Evolutionary conservation across 1,140 invertebrate genomes (phyloP), one percentile per base, ranked within the genome.

Genomic region (Pseudomyrmex cubaensis): DNA sequence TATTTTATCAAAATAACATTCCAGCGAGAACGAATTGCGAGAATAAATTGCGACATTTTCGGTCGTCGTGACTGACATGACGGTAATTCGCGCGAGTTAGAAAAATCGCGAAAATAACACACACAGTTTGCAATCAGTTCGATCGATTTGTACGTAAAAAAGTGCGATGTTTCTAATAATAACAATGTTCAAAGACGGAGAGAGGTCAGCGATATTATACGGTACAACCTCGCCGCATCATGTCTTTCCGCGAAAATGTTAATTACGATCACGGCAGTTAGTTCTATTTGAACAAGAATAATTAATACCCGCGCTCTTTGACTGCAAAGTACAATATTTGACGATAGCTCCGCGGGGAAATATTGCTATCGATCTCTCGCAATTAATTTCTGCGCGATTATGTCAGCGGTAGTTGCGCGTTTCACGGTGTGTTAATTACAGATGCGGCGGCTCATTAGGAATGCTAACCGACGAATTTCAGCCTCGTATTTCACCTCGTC

Each of bases 331-430:
- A 72, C 22, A 59, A 80, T 80, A 67, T 80, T 80, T 72, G 66
- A 66, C 61, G 48, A 48, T 5, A 20, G 25, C 9, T n/a, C n/a
- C 44, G 3, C 12, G 52, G 35, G 35, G 35, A 57, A 54, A 25
- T 69, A 70, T 70, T 22, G 54, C 7, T 4, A 72, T 80, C 44
- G 66, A 78, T 57, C 15, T n/a, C 20, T 46, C 61, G 74, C 76
- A 22, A 80, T 80, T 80, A 70, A 80, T 80, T 80, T 70, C 50
- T 9, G 35, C 44, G 64, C 76, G 22, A 22, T 54, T 66, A n/a
- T 76, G 61, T 35, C 57, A 20, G 44, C n/a, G 20, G 56, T 77
- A 69, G 35, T 12, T 10, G 9, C 62, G 48, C 35, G 17, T 69
- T 78, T 69, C 75, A 13, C 46, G 57, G 44, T 7, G 66, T 66